Evolutionary conservation across 1,140 invertebrate species (phyloP), one percentile per base, ranked within the genome.

Genomic region (Manduca sexta): DNA sequence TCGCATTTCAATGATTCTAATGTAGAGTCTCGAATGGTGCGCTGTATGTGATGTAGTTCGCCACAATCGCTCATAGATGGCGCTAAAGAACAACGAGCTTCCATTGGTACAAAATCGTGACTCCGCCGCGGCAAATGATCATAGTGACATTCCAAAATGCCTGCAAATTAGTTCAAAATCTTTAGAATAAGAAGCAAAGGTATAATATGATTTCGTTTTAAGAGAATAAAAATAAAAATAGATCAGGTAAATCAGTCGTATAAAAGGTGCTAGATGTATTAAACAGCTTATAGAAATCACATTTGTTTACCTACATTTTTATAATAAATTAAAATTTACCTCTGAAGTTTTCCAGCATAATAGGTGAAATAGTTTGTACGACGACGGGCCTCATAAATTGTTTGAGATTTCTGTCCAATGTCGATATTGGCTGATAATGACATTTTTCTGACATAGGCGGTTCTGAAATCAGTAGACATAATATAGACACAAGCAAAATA

Each of bases 281-380:
- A n/a, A n/a, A n/a, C n/a, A n/a, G n/a, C n/a, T n/a, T n/a, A n/a
- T n/a, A n/a, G n/a, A n/a, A n/a, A n/a, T n/a, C n/a, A n/a, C n/a
- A n/a, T n/a, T n/a, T n/a, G n/a, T 13, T 38, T 38, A 38, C 8
- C 2, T 38, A 38, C 3, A 15, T 38, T 4, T 38, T 6, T 38
- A 15, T n/a, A n/a, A 16, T 21, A 34, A 18, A 45, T 37, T 30
- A 10, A n/a, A n/a, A n/a, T 35, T 49, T 75, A 86, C 85, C 85
- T 80, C 84, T 74, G 49, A 86, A 87, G 54, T 85, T 87, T 74
- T 87, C 85, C 51, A 87, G 58, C 80, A 87, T 84, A n/a, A 84
- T 72, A 8, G 85, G 85, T 11, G 84, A 86, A 60, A 87, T 83
- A 3, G 73, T 70, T 69, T 85, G 81, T 18, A 87, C 81, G 2